Conservation (phyloP, 2,113 vertebrate genomes). For the Saguinus midas region DNA sequence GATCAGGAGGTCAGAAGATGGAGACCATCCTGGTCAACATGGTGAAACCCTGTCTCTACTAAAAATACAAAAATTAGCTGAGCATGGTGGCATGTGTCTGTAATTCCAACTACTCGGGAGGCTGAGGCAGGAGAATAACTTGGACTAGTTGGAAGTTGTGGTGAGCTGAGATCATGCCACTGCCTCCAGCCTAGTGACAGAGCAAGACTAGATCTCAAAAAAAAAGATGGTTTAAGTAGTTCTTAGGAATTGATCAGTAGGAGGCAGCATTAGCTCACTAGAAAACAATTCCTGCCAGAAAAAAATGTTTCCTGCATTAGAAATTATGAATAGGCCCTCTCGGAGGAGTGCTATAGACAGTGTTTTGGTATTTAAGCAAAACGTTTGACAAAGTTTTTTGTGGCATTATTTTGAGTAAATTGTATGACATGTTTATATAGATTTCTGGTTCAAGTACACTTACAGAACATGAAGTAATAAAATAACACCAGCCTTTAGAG, state of each 20-base stretch:
- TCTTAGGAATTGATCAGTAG: slow-evolving; percentile 35
- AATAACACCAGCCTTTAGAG: not conserved
- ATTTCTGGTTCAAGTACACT: not conserved
- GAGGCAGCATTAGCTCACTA: slow-evolving; percentile 37
- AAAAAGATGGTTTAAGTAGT: not conserved
- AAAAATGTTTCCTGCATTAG: not conserved
- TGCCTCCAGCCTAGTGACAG: too few relatives aligned
- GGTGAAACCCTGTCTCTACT: too few relatives aligned
- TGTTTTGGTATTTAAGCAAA: not conserved
- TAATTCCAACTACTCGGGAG: too few relatives aligned
- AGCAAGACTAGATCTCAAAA: too few relatives aligned
- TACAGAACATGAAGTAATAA: not conserved
- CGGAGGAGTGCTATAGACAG: not conserved
- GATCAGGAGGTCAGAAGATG: too few relatives aligned
- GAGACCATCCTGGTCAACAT: too few relatives aligned
- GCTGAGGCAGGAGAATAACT: too few relatives aligned
- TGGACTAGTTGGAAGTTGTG: too few relatives aligned
- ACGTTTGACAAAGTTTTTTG: not conserved
- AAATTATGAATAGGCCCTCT: not conserved
- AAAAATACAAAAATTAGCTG: too few relatives aligned
- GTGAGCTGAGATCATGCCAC: too few relatives aligned
- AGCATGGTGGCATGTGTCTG: too few relatives aligned
- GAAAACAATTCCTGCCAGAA: not conserved
- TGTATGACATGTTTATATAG: not conserved
- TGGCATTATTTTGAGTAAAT: not conserved